These are phyloP conservation scores for Perca schrenkii DNA, from an alignment of 2,113 vertebrate genomes.

Conservation along the genomic window DNA sequence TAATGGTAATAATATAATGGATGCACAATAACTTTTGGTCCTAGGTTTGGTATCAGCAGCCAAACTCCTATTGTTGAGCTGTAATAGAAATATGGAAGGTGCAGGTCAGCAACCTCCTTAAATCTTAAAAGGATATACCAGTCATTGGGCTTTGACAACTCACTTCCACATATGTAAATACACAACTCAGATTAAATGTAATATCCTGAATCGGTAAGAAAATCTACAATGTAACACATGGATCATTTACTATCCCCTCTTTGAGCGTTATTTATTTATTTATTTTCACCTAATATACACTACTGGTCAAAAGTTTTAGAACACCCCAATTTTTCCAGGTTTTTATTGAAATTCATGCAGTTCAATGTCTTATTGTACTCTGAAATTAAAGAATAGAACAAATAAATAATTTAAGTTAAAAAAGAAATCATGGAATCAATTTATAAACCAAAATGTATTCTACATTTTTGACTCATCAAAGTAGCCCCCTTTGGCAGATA, in stretches of 20 bases:
- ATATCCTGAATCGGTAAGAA: neutral
- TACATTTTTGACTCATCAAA: too few species aligned
- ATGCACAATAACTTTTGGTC: neutral
- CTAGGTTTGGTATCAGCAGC: neutral
- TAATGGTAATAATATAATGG: neutral
- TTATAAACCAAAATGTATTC: too few species aligned
- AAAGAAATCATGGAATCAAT: too few species aligned
- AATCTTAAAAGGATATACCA: conserved; percentile 1
- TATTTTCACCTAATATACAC: neutral
- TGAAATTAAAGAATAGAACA: too few species aligned
- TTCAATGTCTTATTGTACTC: too few species aligned
- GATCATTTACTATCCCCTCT: too few species aligned
- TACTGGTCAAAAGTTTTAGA: too few species aligned
- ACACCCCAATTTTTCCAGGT: too few species aligned
- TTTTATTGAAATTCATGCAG: too few species aligned
- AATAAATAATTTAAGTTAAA: too few species aligned
- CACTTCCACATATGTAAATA: neutral
- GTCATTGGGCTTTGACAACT: neutral
- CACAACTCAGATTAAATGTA: neutral
- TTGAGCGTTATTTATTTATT: too few species aligned
- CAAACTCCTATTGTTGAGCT: neutral
- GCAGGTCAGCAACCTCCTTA: neutral
- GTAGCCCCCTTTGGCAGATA: too few species aligned
- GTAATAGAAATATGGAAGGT: neutral
- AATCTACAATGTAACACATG: neutral